These are phyloP conservation scores for Sebastes kiyomatsui DNA, from an alignment of 2,797 vertebrate genomes.

Conservation along the genomic window DNA sequence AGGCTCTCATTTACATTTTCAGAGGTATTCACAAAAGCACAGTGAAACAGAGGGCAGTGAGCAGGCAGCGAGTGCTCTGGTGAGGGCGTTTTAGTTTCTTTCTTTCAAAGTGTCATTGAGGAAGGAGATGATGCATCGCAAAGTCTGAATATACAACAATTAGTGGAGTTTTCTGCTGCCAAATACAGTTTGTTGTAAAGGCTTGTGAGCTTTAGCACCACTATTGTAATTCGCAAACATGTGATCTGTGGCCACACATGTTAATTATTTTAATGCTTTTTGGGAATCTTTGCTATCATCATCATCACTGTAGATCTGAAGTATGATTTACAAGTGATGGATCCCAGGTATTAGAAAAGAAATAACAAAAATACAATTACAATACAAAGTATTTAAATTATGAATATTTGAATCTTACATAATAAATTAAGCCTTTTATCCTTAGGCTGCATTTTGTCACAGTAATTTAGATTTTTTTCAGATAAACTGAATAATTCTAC, in stretches of 20 bases:
- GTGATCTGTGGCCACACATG: not conserved
- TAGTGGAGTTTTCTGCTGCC: conserved; percentile 12
- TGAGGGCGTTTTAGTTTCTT: conserved; percentile 36
- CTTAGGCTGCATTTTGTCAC: not conserved
- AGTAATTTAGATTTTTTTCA: not conserved
- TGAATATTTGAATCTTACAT: not conserved
- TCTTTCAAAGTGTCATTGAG: conserved; percentile 57
- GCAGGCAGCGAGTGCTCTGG: conserved; percentile 39
- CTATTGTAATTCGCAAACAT: not conserved
- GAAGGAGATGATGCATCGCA: conserved; percentile 13
- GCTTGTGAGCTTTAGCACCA: not conserved
- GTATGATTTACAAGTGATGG: not conserved
- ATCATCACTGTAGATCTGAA: not conserved
- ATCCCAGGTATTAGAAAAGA: not conserved
- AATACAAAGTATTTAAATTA: not conserved
- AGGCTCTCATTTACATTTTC: conserved; percentile 63
- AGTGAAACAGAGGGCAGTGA: conserved; percentile 55
- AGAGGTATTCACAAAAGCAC: conserved; percentile 60
- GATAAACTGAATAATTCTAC: not conserved
- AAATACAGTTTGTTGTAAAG: not conserved
- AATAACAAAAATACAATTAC: not conserved
- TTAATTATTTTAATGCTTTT: not conserved
- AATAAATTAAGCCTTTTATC: not conserved
- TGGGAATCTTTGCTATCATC: not conserved
- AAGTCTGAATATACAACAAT: not conserved